phyloP scores from a whole-genome alignment of 1,140 invertebrate genomes.

The Littorina saxatilis region DNA sequence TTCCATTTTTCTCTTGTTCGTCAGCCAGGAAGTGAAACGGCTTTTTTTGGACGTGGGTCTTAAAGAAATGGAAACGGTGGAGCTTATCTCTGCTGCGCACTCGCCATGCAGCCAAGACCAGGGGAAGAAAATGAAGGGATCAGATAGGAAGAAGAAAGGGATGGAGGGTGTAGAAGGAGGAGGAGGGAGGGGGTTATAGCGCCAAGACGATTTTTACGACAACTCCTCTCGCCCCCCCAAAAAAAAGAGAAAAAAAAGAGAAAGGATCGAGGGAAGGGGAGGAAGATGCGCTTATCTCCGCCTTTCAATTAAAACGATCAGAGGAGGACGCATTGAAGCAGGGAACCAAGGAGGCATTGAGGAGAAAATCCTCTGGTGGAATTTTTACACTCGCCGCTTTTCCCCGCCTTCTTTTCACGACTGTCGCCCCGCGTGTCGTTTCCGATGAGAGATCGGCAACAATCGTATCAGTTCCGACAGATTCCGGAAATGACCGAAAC shows the following conservation, averaged over 20 bases:
- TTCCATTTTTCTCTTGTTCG: neutral
- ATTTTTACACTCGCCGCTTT: slow-evolving; percentile 25
- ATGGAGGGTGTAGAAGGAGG: too few species aligned
- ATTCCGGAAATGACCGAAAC: slow-evolving; percentile 40
- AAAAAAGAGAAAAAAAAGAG: neutral
- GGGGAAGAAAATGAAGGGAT: slow-evolving; percentile 6
- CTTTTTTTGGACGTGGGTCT: slow-evolving; percentile 9
- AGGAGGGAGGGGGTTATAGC: too few species aligned
- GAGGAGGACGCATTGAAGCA: slow-evolving; percentile 15
- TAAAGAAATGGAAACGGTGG: neutral
- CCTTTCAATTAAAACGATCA: slow-evolving; percentile 26
- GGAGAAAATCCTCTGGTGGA: slow-evolving; percentile 24
- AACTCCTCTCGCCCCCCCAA: neutral
- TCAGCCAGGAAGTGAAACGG: neutral
- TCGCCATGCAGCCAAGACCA: neutral
- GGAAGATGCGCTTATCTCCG: slow-evolving; percentile 6
- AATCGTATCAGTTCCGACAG: slow-evolving; percentile 41
- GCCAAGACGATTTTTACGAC: too few species aligned
- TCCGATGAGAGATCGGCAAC: slow-evolving; percentile 33
- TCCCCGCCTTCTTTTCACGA: slow-evolving; percentile 15
- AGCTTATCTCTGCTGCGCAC: slow-evolving; percentile 16
- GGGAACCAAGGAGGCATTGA: neutral
- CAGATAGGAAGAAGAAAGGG: neutral
- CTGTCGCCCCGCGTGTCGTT: slow-evolving; percentile 26
- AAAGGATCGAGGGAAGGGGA: neutral